Conservation (phyloP, 2,888 invertebrate species). For the Trissonchulus sp. region DNA sequence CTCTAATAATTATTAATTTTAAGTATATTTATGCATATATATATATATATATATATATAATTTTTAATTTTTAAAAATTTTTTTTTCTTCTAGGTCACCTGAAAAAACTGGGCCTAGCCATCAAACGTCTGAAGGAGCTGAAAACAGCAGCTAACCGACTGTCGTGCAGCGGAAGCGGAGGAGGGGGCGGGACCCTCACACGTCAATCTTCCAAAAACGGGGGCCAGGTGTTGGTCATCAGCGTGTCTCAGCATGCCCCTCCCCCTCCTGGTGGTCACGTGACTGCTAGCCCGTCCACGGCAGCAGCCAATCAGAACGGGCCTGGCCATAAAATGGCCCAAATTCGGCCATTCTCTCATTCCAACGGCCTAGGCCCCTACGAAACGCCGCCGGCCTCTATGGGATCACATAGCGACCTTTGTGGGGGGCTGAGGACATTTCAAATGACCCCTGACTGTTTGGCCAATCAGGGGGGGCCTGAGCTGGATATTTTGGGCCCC, state of each 20-base stretch:
- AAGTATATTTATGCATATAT: background rate
- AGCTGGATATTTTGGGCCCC: too few species aligned
- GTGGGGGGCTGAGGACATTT: too few species aligned
- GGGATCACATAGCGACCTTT: too few species aligned
- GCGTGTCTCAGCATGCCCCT: slow-evolving; percentile 5
- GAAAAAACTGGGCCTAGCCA: slow-evolving; percentile 92
- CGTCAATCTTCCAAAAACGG: background rate
- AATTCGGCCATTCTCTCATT: background rate
- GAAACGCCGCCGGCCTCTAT: background rate
- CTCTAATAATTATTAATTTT: too few species aligned
- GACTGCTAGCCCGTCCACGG: too few species aligned
- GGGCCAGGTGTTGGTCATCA: slow-evolving; percentile 23
- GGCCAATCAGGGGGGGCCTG: background rate
- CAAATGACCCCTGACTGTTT: background rate
- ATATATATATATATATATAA: background rate
- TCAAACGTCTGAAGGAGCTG: slow-evolving; percentile 85
- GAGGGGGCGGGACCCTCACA: slow-evolving; percentile 39
- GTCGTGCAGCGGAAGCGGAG: slow-evolving; percentile 34
- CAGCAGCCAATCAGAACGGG: background rate
- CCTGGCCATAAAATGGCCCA: background rate
- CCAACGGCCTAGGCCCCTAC: background rate
- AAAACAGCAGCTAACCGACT: slow-evolving; percentile 32
- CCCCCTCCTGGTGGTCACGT: too few species aligned
- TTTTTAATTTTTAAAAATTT: background rate
- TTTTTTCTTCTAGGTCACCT: slow-evolving; percentile 68